A percentile compares a stretch with the other conserved stretches of the same genome.
Conservation (phyloP, 2,797 vertebrate genomes). For the Meriones psammophilus region DNA sequence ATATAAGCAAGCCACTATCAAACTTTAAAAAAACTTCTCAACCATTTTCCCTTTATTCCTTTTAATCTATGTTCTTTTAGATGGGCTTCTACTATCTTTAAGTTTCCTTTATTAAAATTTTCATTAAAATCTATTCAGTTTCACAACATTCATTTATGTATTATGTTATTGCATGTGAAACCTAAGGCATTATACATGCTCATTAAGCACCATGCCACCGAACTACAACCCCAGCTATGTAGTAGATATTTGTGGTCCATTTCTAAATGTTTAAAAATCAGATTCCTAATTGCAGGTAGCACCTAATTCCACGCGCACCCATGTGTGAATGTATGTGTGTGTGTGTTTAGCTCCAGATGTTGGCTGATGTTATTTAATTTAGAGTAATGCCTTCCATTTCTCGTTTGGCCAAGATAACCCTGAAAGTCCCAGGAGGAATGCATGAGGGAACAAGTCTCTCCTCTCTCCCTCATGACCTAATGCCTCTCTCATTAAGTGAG, state of each 20-base stretch:
- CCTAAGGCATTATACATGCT: too few species aligned
- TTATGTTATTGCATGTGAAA: not conserved
- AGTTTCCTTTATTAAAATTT: constrained; percentile 11
- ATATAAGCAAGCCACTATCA: not conserved
- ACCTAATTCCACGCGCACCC: not conserved
- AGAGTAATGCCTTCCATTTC: not conserved
- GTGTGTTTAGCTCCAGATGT: not conserved
- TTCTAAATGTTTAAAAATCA: not conserved
- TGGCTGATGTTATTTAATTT: not conserved
- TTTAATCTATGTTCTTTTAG: constrained; percentile 26
- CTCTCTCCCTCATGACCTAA: not conserved
- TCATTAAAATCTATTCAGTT: not conserved
- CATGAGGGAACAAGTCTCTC: not conserved
- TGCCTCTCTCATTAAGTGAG: not conserved
- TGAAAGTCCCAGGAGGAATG: not conserved
- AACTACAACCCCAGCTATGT: not conserved
- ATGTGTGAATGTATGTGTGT: not conserved
- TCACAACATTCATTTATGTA: not conserved
- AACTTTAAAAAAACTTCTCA: not conserved
- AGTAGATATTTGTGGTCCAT: not conserved
- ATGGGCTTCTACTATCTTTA: not conserved
- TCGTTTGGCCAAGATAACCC: not conserved
- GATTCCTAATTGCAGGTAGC: not conserved
- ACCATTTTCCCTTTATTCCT: not conserved
- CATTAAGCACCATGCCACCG: not conserved